Evolutionary conservation across 2,113 vertebrate species (phyloP), one percentile per base, ranked within the genome.

Genomic region (Eulacestoma nigropectus): DNA sequence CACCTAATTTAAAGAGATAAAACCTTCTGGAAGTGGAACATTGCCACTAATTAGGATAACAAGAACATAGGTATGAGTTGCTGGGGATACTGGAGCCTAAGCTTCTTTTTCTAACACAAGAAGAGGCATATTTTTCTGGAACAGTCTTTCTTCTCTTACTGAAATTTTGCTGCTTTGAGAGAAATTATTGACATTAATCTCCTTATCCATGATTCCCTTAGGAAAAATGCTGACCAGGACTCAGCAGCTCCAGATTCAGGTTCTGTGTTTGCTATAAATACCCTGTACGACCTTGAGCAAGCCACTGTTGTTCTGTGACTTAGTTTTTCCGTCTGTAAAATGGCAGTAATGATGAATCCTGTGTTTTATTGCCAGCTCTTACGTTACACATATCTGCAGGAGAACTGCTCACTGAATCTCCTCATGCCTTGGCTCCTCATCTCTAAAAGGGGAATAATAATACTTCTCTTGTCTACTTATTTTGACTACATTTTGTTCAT

Each of bases 11-110:
- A 72, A 73, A 74, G 79, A 95, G 87, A 94, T 83, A 91, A 90
- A 92, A 84, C 87, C 37, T 79, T 46, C 53, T 59, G 64, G 63
- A 94, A 75, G 68, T 77, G 75, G 90, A 91, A 87, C 59, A 33
- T 47, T 83, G 78, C 86, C 87, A 93, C 75, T 95, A 95, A 96
- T 95, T 82, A 83, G 84, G 85, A 85, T 93, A 87, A 92, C 63
- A 90, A 93, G 87, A 93, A 94, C 30, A 59, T 16, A 78, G 77
- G 62, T 75, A 78, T 86, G 88, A 90, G 87, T 84, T 78, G 76
- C 85, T 89, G 87, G 49, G 75, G 59, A 44, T 82, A 59, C 23
- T 56, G 65, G 41, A 87, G 32, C 37, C 78, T 46, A 63, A 76
- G 41, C 56, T 89, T 33, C n/a, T 50, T 94, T 68, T 86, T 67